Evolutionary conservation across 2,888 invertebrate genomes (phyloP).

Genomic region (Alitta virens): DNA sequence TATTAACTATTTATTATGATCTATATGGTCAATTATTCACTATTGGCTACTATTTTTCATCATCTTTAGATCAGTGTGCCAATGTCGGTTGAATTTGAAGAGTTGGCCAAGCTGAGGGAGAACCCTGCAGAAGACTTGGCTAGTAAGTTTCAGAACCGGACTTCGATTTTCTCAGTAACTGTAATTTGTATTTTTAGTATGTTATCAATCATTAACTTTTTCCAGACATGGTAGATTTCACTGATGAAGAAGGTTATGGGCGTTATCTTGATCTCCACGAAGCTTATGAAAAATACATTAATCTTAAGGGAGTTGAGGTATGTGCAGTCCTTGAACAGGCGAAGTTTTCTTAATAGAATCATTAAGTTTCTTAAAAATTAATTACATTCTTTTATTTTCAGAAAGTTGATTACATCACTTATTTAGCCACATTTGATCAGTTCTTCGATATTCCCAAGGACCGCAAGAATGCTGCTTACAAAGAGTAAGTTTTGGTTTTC

Average conservation of each 20-base stretch:
- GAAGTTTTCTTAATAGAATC: too few relatives aligned
- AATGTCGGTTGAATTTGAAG: slow-evolving; percentile 97
- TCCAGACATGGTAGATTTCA: slow-evolving; percentile 80
- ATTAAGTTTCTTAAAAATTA: too few relatives aligned
- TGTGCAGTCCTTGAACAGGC: neutral
- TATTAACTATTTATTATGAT: too few relatives aligned
- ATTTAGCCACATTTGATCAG: slow-evolving; percentile 89
- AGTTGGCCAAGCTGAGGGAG: slow-evolving; percentile 82
- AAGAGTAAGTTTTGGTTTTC: slow-evolving; percentile 68
- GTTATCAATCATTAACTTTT: too few relatives aligned
- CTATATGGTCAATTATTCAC: too few relatives aligned
- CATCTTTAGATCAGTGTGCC: slow-evolving; percentile 77
- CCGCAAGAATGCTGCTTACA: slow-evolving; percentile 61
- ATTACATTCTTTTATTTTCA: slow-evolving; percentile 36
- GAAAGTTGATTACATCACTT: slow-evolving; percentile 87
- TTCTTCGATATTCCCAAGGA: slow-evolving; percentile 88
- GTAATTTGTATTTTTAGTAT: too few relatives aligned
- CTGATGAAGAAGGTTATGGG: slow-evolving; percentile 99
- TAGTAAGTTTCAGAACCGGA: slow-evolving; percentile 60
- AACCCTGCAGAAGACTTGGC: slow-evolving; percentile 84
- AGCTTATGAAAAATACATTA: slow-evolving; percentile 92
- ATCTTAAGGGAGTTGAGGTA: slow-evolving; percentile 92
- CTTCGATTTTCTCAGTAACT: too few relatives aligned
- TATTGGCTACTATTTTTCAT: too few relatives aligned
- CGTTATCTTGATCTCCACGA: slow-evolving; percentile 96